Evolutionary conservation across 2,797 vertebrate species (phyloP).

Genomic region (Melanotaenia maccullochi): DNA sequence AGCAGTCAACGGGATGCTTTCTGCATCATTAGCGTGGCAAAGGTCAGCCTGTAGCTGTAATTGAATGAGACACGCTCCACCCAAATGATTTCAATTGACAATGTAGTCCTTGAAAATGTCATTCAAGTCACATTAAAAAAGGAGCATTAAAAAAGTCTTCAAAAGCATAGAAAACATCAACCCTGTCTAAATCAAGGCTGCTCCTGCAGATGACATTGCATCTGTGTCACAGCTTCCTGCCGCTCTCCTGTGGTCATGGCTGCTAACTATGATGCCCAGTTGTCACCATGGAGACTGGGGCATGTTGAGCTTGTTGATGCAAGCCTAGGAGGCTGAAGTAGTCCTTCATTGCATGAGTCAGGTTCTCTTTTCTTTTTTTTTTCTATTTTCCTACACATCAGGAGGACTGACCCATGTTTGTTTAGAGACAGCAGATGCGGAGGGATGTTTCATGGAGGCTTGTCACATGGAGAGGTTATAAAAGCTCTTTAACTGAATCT

Average conservation of each 20-base stretch:
- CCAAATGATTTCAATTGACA: neutral
- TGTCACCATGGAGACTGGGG: conserved; percentile 70
- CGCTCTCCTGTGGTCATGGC: conserved; percentile 26
- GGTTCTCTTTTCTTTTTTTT: conserved; percentile 6
- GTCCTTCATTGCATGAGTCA: conserved; percentile 59
- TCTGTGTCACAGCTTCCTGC: conserved; percentile 27
- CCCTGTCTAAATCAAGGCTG: neutral
- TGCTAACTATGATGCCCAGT: conserved; percentile 57
- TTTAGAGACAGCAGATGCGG: conserved; percentile 28
- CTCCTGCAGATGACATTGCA: conserved; percentile 15
- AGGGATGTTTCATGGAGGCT: conserved; percentile 8
- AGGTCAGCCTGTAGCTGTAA: conserved; percentile 34
- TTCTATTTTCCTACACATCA: conserved; percentile 24
- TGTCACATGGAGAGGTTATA: conserved; percentile 28
- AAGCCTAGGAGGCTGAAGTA: conserved; percentile 49
- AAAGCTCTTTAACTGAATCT: conserved; percentile 21
- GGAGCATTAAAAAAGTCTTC: neutral
- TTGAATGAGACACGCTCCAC: conserved; percentile 10
- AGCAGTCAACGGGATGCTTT: conserved; percentile 9
- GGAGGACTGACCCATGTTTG: conserved; percentile 33
- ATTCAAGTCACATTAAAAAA: neutral
- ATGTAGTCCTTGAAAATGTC: conserved; percentile 10
- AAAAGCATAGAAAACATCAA: conserved; percentile 2
- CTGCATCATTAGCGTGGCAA: conserved; percentile 33
- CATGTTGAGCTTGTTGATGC: conserved; percentile 35